Conservation (phyloP, 2,888 invertebrate genomes). For the Mesorhabditis spiculigera region DNA sequence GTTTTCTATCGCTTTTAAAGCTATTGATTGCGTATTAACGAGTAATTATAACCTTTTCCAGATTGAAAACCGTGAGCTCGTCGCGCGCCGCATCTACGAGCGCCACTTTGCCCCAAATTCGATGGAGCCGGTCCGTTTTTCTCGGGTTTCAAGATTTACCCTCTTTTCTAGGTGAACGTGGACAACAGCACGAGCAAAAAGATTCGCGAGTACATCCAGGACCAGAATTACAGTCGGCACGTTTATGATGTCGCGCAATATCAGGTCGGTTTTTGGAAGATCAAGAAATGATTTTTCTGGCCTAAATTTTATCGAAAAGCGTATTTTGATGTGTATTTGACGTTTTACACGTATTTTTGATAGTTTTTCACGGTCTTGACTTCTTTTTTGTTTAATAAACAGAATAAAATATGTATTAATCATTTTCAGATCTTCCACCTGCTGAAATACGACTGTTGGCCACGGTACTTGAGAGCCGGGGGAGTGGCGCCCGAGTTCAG, state of each 20-base stretch:
- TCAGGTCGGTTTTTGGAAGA: conserved; percentile 59
- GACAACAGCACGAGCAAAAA: conserved; percentile 76
- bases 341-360: no score
- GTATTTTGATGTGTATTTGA: no score
- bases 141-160: no score
- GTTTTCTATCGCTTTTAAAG: no score
- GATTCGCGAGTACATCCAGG: conserved; percentile 60
- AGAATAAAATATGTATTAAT: no score
- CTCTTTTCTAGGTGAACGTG: no score
- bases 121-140: conserved; percentile 78
- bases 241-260: conserved; percentile 71
- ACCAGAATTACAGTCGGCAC: conserved; percentile 65
- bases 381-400: no score
- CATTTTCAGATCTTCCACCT: conserved; percentile 86
- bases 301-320: background rate
- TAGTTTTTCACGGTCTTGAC: no score
- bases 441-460: conserved; percentile 98
- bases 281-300: no score
- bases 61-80: conserved; percentile 25
- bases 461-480: conserved; percentile 69
- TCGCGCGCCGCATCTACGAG: conserved; percentile 72
- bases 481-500: conserved; percentile 41
- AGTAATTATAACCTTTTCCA: conserved; percentile 6
- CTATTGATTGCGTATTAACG: no score
- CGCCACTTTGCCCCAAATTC: conserved; percentile 82